These are phyloP conservation scores for Caenorhabditis sinica DNA, from an alignment of 2,888 invertebrate species.

Conservation along the genomic window DNA sequence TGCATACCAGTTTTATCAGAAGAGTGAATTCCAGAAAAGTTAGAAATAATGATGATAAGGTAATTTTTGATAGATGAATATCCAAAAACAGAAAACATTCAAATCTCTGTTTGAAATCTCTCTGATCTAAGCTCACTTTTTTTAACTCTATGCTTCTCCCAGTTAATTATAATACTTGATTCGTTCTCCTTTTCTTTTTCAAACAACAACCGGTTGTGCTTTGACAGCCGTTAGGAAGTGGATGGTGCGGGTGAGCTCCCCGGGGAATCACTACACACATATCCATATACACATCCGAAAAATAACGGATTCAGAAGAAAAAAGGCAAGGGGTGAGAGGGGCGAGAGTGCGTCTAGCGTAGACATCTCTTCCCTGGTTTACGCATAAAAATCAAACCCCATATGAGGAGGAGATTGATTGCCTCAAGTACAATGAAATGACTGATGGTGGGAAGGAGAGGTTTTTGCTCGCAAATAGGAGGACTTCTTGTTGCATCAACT, in stretches of 20 bases:
- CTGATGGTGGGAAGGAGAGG: slow-evolving; percentile 44
- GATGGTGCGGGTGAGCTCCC: slow-evolving; percentile 49
- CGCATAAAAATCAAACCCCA: slow-evolving; percentile 59
- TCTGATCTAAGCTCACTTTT: too few species aligned
- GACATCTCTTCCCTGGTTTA: background rate
- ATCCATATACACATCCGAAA: slow-evolving; percentile 59
- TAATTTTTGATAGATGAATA: background rate
- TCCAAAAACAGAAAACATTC: background rate
- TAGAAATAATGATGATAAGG: slow-evolving; percentile 17
- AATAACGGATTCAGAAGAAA: slow-evolving; percentile 54
- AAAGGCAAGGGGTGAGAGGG: slow-evolving; percentile 8
- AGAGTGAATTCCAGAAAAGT: background rate
- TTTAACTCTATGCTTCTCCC: too few species aligned
- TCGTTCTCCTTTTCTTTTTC: slow-evolving; percentile 1
- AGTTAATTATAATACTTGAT: slow-evolving; percentile 13
- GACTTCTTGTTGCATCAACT: slow-evolving; percentile 5
- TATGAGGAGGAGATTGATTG: slow-evolving; percentile 62
- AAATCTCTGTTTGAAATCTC: background rate
- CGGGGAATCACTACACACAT: slow-evolving; percentile 56
- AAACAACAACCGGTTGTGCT: slow-evolving; percentile 57
- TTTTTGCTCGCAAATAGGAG: slow-evolving; percentile 8
- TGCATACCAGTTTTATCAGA: slow-evolving; percentile 3
- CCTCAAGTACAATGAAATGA: slow-evolving; percentile 63
- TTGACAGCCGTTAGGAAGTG: slow-evolving; percentile 53
- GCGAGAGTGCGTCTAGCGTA: slow-evolving; percentile 33